Conservation (phyloP, 2,888 invertebrate genomes). For the Neuroscelio doddi region DNA sequence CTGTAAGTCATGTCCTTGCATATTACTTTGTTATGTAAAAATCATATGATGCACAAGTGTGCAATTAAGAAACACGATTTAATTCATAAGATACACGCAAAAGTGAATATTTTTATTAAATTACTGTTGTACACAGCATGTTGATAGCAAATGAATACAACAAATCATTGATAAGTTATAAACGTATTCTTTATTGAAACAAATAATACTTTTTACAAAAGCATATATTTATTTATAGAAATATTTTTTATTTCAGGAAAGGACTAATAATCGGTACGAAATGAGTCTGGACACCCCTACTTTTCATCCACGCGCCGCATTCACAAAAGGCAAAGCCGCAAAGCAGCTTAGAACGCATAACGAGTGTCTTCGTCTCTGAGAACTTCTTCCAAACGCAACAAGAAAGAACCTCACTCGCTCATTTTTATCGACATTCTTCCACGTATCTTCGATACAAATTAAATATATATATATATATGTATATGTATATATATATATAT, state of each 20-base stretch:
- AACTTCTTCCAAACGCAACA: slow-evolving; percentile 44
- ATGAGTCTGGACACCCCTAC: slow-evolving; percentile 60
- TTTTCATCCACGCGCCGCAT: slow-evolving; percentile 39
- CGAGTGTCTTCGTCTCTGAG: slow-evolving; percentile 46
- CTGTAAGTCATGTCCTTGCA: no score
- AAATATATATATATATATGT: background rate
- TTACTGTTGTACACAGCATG: no score
- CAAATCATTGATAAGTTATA: no score
- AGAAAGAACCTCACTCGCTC: slow-evolving; percentile 31
- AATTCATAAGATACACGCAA: no score
- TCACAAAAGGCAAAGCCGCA: slow-evolving; percentile 38
- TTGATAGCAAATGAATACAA: no score
- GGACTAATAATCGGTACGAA: slow-evolving; percentile 56
- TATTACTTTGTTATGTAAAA: no score
- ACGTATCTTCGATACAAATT: slow-evolving; percentile 33
- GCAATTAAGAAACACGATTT: no score
- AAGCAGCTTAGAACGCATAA: slow-evolving; percentile 39
- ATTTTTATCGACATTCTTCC: slow-evolving; percentile 37
- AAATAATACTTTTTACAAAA: no score
- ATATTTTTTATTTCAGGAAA: slow-evolving; percentile 47
- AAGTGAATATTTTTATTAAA: no score
- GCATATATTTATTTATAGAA: background rate
- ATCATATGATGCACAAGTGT: no score
- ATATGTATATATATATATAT: no score
- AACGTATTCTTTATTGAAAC: no score